Base-by-base conservation (phyloP, 1,140 invertebrate genomes). In the Drosophila suzukii region DNA sequence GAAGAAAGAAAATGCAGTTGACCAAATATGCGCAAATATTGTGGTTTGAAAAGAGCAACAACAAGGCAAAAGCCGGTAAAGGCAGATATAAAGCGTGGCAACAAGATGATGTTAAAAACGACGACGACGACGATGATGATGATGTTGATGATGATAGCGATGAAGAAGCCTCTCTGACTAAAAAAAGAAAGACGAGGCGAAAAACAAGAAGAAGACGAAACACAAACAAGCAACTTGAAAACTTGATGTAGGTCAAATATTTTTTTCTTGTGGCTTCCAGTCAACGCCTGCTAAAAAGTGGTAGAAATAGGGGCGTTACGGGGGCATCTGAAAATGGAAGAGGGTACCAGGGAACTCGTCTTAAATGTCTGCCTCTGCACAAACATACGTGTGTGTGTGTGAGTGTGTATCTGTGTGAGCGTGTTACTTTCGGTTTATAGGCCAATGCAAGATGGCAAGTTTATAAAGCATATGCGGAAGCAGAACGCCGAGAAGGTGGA, bases 1-100 rank as follows among this genome's bases (percentile, higher is more conserved):
- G 65, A 43, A 10, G 5, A 17, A 58, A 62, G 65, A 83, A 77
- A 81, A 72, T 89, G 84, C 81, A 89, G 81, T 85, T 89, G 85
- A 89, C 84, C 85, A 89, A 89, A 88, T 88, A 83, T 88, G 84
- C 84, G 81, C 84, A 88, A 88, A 89, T 89, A 86, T 89, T 86
- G 83, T 77, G 83, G 84, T 88, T 85, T 58, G 73, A 32, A 57
- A 62, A 53, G 57, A 77, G 46, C 51, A 77, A 56, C 55, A 59
- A 41, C 59, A 51, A 60, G 59, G 49, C 59, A 62, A 76, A 76
- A 83, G 59, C 73, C 65, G 60, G 65, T 66, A 68, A 57, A 65
- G 62, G 62, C 60, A 57, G 59, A 80, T 67, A 63, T 74, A 67
- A 66, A 80, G 77, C 57, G 54, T 47, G 76, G 74, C 55, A 71